Evolutionary conservation across 2,113 vertebrate species (phyloP), one percentile per base, ranked within the genome.

Genomic region (Passer montanus): DNA sequence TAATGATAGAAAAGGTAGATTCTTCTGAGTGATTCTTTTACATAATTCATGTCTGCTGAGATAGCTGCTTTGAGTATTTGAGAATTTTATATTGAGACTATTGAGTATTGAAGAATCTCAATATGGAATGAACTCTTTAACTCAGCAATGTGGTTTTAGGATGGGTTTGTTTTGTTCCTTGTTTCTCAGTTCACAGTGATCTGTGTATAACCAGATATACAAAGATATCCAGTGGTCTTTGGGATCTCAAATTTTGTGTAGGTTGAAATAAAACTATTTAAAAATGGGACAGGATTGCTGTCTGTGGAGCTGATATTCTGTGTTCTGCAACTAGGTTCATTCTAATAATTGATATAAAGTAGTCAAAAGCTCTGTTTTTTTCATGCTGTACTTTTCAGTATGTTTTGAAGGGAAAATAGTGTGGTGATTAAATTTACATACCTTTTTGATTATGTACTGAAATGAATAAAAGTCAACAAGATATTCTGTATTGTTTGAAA

Each of bases 401-500:
- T 77, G 47, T 67, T 86, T 82, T 84, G 44, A 79, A 70, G 68
- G 33, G 19, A 72, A 74, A 90, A 27, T 73, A 86, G 23, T 46
- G 18, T 4, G 4, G 11, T 69, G 53, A 70, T 68, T 67, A 47
- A 52, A 76, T 76, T 76, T 67, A 14, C 55, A 28, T 70, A 69
- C 7, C 30, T 53, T 59, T 88, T 88, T 78, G 35, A 41, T 60
- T 86, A 35, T 80, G 56, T 44, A 49, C 9, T 74, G 89, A 83
- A 76, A 85, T 73, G 7, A 62, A 47, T 84, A 62, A 69, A 72
- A 55, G 21, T 83, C 9, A 60, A 33, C 9, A 74, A 77, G 43
- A 49, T 24, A 43, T 28, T 87, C 41, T 92, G 30, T 88, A 30
- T 55, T 90, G 64, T 93, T 87, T 93, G 83, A 90, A 92, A 92